Evolutionary conservation across 2,797 vertebrate genomes (phyloP).

Genomic region (Huso huso): DNA sequence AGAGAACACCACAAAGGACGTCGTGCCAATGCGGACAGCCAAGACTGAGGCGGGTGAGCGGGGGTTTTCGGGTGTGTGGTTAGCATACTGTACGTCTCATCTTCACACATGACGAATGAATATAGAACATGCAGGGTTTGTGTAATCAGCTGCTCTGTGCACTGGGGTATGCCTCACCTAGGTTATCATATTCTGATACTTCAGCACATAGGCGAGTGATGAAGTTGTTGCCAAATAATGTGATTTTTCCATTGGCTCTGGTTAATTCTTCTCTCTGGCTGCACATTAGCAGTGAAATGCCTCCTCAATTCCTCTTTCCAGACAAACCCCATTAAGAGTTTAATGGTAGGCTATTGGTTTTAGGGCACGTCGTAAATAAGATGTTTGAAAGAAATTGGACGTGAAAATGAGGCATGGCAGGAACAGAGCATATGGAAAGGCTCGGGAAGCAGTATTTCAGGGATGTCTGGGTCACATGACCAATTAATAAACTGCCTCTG

Average conservation of each 20-base stretch:
- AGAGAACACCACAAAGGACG: too few species aligned
- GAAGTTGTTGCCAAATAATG: not conserved
- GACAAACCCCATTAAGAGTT: constrained; percentile 20
- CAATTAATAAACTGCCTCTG: constrained; percentile 12
- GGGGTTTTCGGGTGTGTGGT: too few species aligned
- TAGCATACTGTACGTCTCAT: too few species aligned
- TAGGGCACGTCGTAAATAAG: constrained; percentile 24
- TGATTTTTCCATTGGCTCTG: constrained; percentile 6
- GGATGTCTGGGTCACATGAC: not conserved
- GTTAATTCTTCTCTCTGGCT: constrained; percentile 1
- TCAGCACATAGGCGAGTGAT: constrained; percentile 4
- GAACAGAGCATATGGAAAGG: constrained; percentile 18
- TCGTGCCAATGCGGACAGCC: too few species aligned
- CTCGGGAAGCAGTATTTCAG: constrained; percentile 9
- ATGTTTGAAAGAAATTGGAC: constrained; percentile 23
- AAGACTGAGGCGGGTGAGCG: too few species aligned
- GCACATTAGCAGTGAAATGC: constrained; percentile 6
- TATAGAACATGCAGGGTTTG: too few species aligned
- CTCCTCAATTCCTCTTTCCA: constrained; percentile 6
- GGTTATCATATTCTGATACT: too few species aligned
- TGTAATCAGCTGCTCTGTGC: too few species aligned
- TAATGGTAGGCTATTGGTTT: constrained; percentile 23
- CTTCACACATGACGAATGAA: too few species aligned
- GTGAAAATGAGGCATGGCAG: constrained; percentile 18
- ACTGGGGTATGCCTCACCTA: too few species aligned